Conservation (phyloP, 2,888 invertebrate species). For the Sycophila texana region DNA sequence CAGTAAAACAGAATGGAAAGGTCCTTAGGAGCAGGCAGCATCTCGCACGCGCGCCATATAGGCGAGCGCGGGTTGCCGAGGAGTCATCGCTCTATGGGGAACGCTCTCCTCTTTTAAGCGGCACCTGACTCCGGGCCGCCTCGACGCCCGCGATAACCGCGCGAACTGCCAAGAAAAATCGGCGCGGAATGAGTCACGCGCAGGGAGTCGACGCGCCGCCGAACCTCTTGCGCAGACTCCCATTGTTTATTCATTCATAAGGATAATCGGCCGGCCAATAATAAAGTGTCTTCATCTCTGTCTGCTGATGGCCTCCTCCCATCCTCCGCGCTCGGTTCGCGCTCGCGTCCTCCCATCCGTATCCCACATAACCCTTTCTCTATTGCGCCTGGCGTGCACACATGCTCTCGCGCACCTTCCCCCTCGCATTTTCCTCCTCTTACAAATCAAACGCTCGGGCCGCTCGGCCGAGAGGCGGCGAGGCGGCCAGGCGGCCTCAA, state of each 20-base stretch:
- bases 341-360: background rate
- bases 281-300: constrained; percentile 45
- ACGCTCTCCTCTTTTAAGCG: background rate
- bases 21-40: constrained; percentile 49
- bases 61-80: background rate
- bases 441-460: constrained; percentile 41
- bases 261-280: constrained; percentile 33
- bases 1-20: constrained; percentile 49
- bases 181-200: no score
- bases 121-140: no score
- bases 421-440: constrained; percentile 36
- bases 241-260: constrained; percentile 39
- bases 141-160: no score
- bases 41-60: constrained; percentile 41
- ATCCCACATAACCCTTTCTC: constrained; percentile 19
- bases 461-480: background rate
- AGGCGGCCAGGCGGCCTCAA: background rate
- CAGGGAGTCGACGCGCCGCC: no score
- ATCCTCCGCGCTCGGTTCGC: background rate
- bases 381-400: background rate
- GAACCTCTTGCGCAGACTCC: background rate
- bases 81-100: constrained; percentile 51
- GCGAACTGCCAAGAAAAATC: no score
- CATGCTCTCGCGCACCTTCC: background rate
- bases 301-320: background rate